Base-by-base conservation (phyloP, 2,113 vertebrate genomes). In the Dicrurus megarhynchus region DNA sequence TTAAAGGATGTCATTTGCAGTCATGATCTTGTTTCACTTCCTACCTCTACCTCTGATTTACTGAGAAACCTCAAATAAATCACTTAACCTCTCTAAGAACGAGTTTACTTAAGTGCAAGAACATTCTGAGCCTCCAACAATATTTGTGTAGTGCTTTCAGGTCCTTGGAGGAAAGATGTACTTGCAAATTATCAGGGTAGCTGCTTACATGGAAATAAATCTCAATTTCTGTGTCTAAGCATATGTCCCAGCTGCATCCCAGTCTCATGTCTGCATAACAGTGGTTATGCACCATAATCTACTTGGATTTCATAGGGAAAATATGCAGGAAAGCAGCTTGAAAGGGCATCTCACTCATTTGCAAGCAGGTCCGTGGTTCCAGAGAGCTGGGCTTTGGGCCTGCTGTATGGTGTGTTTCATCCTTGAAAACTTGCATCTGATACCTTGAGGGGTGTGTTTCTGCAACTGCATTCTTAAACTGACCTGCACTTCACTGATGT, bases 1-100 rank as follows among this genome's bases (percentile, higher is more conserved):
- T 92, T 91, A 94, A 93, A 79, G 49, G 47, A 89, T 94, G 90
- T 92, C 90, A 94, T 71, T 55, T 61, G 60, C 64, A 92, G 76
- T 47, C 95, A 76, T 10, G 92, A 94, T 71, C 69, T 57, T 65
- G 49, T 94, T 96, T 96, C 95, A 46, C 88, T 97, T 96, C 96
- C 93, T 84, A 92, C 56, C 88, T 93, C 88, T 68, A 84, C 79
- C 90, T 88, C 83, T 90, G 76, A 95, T 96, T 96, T 94, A 89
- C 83, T 90, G 92, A 75, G 68, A 93, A 90, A 93, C 65, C 73
- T 92, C 32, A 3, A 94, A 60, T 93, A 96, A 93, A 96, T 94
- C 95, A 92, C 93, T 96, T 94, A 95, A 79, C 93, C 92, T 86
- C 83, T 56, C 85, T n/a, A 78, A 94, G 86, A 90, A 59, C 8